Evolutionary conservation across 2,797 vertebrate genomes (phyloP).

Genomic region (Manis crassicaudata): DNA sequence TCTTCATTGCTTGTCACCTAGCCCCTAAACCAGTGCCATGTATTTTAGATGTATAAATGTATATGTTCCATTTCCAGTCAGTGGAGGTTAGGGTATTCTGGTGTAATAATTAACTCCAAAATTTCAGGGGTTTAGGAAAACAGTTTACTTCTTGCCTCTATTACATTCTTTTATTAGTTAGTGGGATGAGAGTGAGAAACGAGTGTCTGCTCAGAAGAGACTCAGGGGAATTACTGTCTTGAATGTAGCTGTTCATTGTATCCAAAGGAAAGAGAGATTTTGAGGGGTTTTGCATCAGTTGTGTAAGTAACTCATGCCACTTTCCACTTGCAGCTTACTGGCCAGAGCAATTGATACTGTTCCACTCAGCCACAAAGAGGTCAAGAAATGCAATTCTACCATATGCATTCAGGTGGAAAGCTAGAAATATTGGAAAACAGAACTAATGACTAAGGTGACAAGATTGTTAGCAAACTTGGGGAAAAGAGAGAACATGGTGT

Average conservation of each 20-base stretch:
- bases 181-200: neutral
- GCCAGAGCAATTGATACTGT: neutral
- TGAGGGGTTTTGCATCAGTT: neutral
- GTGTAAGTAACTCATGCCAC: neutral
- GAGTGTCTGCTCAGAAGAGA: neutral
- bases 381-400: neutral
- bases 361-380: neutral
- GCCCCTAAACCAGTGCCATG: neutral
- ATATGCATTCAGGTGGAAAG: neutral
- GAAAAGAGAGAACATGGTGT: neutral
- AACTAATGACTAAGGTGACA: neutral
- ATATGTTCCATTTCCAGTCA: neutral
- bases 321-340: neutral
- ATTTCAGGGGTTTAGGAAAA: neutral
- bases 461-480: neutral
- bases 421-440: neutral
- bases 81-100: neutral
- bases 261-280: neutral
- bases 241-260: neutral
- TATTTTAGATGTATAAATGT: neutral
- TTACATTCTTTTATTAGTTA: slow-evolving; percentile 13
- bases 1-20: neutral
- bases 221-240: neutral
- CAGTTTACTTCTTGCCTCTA: neutral
- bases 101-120: neutral